These are phyloP conservation scores for Drosophila elegans DNA, from an alignment of 1,140 invertebrate species.

Conservation along the genomic window DNA sequence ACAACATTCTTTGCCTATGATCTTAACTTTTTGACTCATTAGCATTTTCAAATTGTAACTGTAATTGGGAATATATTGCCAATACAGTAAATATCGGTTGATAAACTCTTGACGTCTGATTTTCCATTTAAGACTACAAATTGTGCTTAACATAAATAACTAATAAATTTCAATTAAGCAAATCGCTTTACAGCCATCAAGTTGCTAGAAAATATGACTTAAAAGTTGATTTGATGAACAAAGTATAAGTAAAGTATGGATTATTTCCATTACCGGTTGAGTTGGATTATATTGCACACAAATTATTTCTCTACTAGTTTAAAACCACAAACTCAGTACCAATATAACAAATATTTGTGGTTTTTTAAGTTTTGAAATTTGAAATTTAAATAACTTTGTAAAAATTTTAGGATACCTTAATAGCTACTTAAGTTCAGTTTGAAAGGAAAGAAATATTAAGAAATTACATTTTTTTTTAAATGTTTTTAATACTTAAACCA, in stretches of 20 bases:
- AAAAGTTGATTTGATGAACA: background rate
- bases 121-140: background rate
- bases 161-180: slow-evolving; percentile 37
- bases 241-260: background rate
- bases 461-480: too few relatives aligned
- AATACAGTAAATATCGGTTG: slow-evolving; percentile 17
- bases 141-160: slow-evolving; percentile 23
- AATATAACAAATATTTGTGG: too few relatives aligned
- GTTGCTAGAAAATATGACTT: slow-evolving; percentile 4
- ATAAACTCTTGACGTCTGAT: background rate
- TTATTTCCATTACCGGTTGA: background rate
- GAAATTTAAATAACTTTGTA: too few relatives aligned
- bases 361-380: too few relatives aligned
- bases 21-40: slow-evolving; percentile 12
- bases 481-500: background rate
- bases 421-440: too few relatives aligned
- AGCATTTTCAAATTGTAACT: slow-evolving; percentile 31
- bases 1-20: slow-evolving; percentile 40
- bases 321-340: too few relatives aligned
- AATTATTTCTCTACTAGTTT: too few relatives aligned
- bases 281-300: too few relatives aligned
- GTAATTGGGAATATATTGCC: slow-evolving; percentile 24
- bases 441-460: too few relatives aligned
- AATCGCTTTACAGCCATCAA: background rate
- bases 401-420: too few relatives aligned